Base-by-base conservation (phyloP, 2,797 vertebrate species). In the Xiphophorus birchmanni region DNA sequence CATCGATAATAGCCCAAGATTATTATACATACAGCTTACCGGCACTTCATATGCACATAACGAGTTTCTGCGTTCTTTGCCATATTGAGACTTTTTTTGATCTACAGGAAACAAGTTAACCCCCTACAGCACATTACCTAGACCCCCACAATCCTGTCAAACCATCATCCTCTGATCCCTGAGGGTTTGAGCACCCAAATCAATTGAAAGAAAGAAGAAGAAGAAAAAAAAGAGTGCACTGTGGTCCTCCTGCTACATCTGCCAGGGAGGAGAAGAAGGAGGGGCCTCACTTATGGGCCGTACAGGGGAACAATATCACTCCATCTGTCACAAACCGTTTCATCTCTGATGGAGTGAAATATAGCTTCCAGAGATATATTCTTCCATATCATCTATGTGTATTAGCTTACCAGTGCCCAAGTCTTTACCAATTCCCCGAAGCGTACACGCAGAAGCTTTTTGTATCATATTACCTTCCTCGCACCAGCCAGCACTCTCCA, bases 311-410 rank as follows among this genome's bases (percentile, higher is more conserved):
- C 95, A 96, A 95, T 96, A 95, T 95, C 93, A 91, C 91, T 95
- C 95, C 96, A 96, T 96, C 96, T 96, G 96, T 95, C 95, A 95
- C 94, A 94, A 93, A 93, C 94, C 89, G 90, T 93, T 94, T 94
- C 90, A 94, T 95, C 95, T 93, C 87, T 87, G 92, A 92, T 93
- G 90, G 88, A 90, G 91, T 94, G 91, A 96, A 95, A 95, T 94
- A 94, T 92, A 91, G 90, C 91, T 93, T 74, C 12, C 81, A 90
- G 92, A 94, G 83, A 92, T 90, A 94, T 93, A 94, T 92, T 92
- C 87, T 87, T 89, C 83, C 84, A 89, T 87, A 90, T 94, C 89
- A 94, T 91, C 88, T 71, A 67, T 74, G 83, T 82, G 89, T 92
- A 94, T 95, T 94, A 89, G 84, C 82, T 93, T 95, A 93, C 92